Evolutionary conservation across 2,888 invertebrate species (phyloP).

Genomic region (Hirtodrosophila confusa): DNA sequence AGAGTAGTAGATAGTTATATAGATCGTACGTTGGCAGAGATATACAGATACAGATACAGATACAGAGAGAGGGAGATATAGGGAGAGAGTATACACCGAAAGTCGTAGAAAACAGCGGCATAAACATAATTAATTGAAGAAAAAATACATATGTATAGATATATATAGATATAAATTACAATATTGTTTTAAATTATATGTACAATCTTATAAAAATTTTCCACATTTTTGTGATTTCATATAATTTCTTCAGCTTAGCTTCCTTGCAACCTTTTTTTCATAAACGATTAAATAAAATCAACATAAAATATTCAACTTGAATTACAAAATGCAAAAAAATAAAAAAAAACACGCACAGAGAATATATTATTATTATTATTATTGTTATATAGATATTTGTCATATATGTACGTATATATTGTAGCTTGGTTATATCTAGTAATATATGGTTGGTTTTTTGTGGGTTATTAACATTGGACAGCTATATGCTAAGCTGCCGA

Average conservation of each 20-base stretch:
- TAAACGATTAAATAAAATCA: slow-evolving; percentile 20
- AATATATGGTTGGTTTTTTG: too few relatives aligned
- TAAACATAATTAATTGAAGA: slow-evolving; percentile 40
- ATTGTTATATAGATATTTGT: slow-evolving; percentile 12
- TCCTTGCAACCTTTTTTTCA: slow-evolving; percentile 62
- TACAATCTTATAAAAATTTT: slow-evolving; percentile 45
- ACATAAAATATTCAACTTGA: slow-evolving; percentile 12
- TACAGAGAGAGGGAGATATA: slow-evolving; percentile 9
- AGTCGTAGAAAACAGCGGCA: slow-evolving; percentile 37
- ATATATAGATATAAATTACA: slow-evolving; percentile 29
- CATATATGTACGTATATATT: slow-evolving; percentile 16
- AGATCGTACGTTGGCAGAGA: slow-evolving; percentile 25
- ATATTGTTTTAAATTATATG: slow-evolving; percentile 20
- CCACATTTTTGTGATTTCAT: slow-evolving; percentile 62
- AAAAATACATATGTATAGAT: slow-evolving; percentile 39
- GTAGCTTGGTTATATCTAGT: slow-evolving; percentile 22
- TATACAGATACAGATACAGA: slow-evolving; percentile 34
- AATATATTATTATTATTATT: slow-evolving; percentile 19
- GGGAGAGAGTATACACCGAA: slow-evolving; percentile 24
- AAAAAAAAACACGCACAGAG: slow-evolving; percentile 48
- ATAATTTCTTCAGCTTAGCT: slow-evolving; percentile 55
- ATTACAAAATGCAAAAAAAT: slow-evolving; percentile 63
- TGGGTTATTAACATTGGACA: slow-evolving; percentile 42
- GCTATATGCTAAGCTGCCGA: slow-evolving; percentile 45
- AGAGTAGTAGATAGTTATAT: slow-evolving; percentile 41